These are phyloP conservation scores for Gasterosteus nipponicus DNA, from an alignment of 2,113 vertebrate genomes.

Conservation along the genomic window DNA sequence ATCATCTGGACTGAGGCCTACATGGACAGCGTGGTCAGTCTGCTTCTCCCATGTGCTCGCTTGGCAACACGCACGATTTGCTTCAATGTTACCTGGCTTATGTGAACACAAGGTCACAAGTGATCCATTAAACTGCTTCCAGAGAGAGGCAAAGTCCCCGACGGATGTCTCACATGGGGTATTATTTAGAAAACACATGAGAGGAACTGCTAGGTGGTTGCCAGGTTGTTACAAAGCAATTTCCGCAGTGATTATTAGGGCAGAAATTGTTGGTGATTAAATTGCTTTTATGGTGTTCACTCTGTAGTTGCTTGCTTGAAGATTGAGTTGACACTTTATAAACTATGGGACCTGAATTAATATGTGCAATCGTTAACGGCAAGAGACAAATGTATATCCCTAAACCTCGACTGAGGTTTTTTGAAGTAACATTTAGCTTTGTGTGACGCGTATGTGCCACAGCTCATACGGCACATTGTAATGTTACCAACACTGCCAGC, in stretches of 20 bases:
- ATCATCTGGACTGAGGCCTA: conserved; percentile 98
- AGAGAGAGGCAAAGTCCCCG: background rate
- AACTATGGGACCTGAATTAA: background rate
- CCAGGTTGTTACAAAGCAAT: background rate
- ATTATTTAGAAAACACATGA: background rate
- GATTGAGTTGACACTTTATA: background rate
- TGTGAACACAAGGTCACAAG: background rate
- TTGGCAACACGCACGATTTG: background rate
- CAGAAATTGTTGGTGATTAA: background rate
- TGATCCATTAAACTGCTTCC: background rate
- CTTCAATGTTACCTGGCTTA: background rate
- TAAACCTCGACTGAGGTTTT: background rate
- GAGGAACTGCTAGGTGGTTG: background rate
- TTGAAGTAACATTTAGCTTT: background rate
- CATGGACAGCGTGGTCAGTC: conserved; percentile 93
- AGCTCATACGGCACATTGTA: background rate
- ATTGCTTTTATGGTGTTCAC: background rate
- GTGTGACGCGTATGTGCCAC: background rate
- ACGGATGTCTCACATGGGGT: background rate
- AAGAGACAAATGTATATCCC: background rate
- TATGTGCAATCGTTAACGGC: background rate
- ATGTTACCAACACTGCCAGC: background rate
- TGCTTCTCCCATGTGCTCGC: conserved; percentile 1
- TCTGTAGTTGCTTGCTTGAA: background rate
- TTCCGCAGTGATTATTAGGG: background rate